Evolutionary conservation across 2,888 invertebrate genomes (phyloP), one percentile per base, ranked within the genome.

Genomic region (Cacoxenus indagator): DNA sequence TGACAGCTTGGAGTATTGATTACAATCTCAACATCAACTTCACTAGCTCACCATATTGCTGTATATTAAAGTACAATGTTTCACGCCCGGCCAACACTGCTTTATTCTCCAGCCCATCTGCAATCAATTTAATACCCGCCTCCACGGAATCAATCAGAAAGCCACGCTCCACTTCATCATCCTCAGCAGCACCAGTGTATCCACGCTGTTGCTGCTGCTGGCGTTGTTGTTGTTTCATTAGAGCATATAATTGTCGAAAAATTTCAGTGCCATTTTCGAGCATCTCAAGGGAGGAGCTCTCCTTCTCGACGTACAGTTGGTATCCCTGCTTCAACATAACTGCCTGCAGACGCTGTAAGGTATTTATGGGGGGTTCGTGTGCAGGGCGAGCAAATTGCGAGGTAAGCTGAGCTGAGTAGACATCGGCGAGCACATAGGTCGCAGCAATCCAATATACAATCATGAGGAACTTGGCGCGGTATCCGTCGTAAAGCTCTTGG

Each of bases 261-360:
- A 93, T 90, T 5, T 93, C 93, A 2, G 93, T 94, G 5, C 94
- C 94, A 82, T 94, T 94, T 93, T 93, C 92, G 54, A 94, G 87
- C 84, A 93, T 91, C 71, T 92, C 90, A 75, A 93, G 87, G 0
- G 93, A 93, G 0, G 93, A 93, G 79, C 93, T 93, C 81, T 93
- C 92, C 67, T 91, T 90, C 85, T 94, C 94, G 29, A 94, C 93
- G 74, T 91, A 91, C 64, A 94, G 85, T 71, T 92, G 91, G 76
- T 93, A 94, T 1, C 90, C 91, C 67, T 90, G 88, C 46, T 90
- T 88, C 54, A 89, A 87, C 92, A 94, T 93, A 0, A 91, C 93
- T 1, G 89, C 88, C 75, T 93, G 92, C 31, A 94, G 82, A 43
- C 91, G 92, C 62, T 90, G 90, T 61, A 94, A 85, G 6, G 91